Conservation (phyloP, 2,113 vertebrate species). For the Brachyhypopomus occidentalis region DNA sequence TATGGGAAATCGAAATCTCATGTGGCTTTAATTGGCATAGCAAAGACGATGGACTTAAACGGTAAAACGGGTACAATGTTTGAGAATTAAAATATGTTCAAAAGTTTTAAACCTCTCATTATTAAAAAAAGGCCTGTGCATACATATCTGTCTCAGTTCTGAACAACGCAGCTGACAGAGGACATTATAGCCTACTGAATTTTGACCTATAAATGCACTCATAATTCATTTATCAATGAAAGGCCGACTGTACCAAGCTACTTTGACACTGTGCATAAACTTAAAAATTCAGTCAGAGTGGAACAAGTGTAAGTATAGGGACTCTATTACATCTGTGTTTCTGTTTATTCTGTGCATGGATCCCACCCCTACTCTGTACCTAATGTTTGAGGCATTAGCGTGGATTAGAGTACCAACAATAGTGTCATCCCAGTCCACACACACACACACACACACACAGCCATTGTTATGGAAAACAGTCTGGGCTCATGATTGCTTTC, state of each 20-base stretch:
- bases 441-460: constrained; percentile 25
- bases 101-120: constrained; percentile 11
- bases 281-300: background rate
- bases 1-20: background rate
- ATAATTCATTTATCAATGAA: constrained; percentile 2
- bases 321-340: background rate
- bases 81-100: constrained; percentile 1
- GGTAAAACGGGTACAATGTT: background rate
- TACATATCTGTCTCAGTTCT: background rate
- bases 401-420: background rate
- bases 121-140: background rate
- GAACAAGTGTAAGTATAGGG: constrained; percentile 2
- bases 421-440: background rate
- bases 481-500: background rate
- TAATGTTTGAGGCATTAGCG: constrained; percentile 25
- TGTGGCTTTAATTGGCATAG: background rate
- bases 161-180: background rate
- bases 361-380: background rate
- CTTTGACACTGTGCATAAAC: background rate
- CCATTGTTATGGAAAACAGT: constrained; percentile 4
- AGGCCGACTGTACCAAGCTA: background rate
- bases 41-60: too few species aligned
- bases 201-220: background rate
- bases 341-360: background rate
- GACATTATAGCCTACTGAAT: constrained; percentile 9